Percentiles rank a stretch among this genome's conserved stretches.
phyloP scores from a whole-genome alignment of 2,113 vertebrate genomes.

The Origma solitaria region DNA sequence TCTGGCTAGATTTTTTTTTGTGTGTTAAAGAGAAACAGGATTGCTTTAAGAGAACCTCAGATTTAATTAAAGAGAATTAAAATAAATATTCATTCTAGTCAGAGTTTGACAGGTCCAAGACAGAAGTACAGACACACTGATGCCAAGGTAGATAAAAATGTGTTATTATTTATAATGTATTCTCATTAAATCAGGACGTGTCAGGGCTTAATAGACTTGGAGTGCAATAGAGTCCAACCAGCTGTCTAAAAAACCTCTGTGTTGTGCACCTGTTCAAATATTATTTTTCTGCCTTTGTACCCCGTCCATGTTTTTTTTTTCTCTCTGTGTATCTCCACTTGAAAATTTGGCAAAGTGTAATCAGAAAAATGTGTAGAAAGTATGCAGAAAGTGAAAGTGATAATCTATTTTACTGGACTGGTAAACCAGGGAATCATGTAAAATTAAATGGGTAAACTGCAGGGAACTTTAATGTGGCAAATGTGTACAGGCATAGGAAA shows the following conservation, averaged over 20 bases:
- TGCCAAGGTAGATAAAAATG: slow-evolving; percentile 41
- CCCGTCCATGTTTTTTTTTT: neutral
- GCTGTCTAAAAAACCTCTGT: slow-evolving; percentile 50
- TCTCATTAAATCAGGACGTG: slow-evolving; percentile 31
- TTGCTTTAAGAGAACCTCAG: neutral
- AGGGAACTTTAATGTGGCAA: neutral
- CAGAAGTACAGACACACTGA: neutral
- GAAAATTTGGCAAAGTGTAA: neutral
- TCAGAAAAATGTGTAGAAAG: neutral
- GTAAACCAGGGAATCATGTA: neutral
- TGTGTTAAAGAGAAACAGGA: neutral
- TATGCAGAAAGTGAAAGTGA: neutral
- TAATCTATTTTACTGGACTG: neutral
- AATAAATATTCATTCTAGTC: neutral
- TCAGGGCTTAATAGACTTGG: slow-evolving; percentile 31
- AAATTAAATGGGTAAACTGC: neutral
- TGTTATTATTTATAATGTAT: neutral
- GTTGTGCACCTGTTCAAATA: slow-evolving; percentile 48
- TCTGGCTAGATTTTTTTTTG: neutral
- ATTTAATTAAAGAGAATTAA: neutral
- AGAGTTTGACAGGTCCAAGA: neutral
- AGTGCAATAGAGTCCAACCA: slow-evolving; percentile 35
- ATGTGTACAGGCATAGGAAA: neutral
- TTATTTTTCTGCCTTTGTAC: slow-evolving; percentile 10
- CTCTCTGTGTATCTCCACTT: neutral